Percentiles rank a stretch among this genome's conserved stretches.
These are phyloP conservation scores for Mesocricetus auratus DNA, from an alignment of 2,113 vertebrate species.

Conservation along the genomic window DNA sequence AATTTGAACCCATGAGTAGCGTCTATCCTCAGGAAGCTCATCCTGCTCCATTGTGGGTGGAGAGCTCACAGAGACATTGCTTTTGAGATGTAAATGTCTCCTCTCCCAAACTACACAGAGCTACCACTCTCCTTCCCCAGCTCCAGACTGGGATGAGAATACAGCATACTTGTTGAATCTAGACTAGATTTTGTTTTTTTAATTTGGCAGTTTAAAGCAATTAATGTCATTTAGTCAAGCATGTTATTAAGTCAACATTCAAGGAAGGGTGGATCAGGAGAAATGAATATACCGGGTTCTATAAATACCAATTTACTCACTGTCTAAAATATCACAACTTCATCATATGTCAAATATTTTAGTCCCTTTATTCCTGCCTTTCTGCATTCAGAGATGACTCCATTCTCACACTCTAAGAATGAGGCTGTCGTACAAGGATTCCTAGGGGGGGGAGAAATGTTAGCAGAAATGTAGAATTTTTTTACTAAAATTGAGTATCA, in stretches of 20 bases:
- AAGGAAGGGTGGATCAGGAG: constrained; percentile 65
- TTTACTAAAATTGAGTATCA: background rate
- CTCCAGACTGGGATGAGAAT: constrained; percentile 12
- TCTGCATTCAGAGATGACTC: constrained; percentile 66
- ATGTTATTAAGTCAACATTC: constrained; percentile 81
- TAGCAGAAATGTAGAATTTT: constrained; percentile 5
- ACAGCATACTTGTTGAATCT: constrained; percentile 72
- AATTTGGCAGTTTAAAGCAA: constrained; percentile 81
- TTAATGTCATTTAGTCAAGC: constrained; percentile 77
- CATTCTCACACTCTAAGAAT: constrained; percentile 39
- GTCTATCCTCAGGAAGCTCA: background rate
- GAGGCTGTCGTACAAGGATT: background rate
- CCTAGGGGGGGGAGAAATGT: constrained; percentile 9
- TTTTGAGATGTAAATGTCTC: background rate
- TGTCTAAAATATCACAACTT: constrained; percentile 79
- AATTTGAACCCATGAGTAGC: background rate
- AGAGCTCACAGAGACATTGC: background rate
- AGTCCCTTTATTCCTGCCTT: constrained; percentile 69
- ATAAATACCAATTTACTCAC: constrained; percentile 83
- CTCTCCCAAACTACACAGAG: background rate
- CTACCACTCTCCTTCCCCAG: background rate
- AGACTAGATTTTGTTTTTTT: constrained; percentile 54
- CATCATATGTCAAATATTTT: constrained; percentile 79
- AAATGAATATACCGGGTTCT: constrained; percentile 78
- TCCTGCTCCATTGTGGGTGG: too few relatives aligned